Percentiles rank a stretch among this genome's conserved stretches.
These are phyloP conservation scores for Drosophila pseudotakahashii DNA, from an alignment of 2,888 invertebrate species.

Conservation along the genomic window DNA sequence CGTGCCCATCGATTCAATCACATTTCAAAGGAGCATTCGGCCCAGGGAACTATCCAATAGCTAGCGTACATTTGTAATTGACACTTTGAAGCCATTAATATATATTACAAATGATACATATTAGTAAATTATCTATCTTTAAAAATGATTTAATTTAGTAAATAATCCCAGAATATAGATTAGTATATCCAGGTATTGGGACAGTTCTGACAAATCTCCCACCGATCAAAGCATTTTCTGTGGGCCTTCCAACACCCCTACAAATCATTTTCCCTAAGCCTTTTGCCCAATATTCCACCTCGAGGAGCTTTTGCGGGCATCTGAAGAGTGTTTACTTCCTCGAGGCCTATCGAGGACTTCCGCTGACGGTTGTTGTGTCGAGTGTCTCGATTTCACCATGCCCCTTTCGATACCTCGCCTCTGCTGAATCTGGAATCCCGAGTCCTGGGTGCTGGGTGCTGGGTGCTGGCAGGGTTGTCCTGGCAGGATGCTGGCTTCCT, in stretches of 20 bases:
- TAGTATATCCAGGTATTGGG: too few relatives aligned
- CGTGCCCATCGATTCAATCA: not conserved
- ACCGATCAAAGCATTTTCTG: not conserved
- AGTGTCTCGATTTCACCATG: conserved; percentile 11
- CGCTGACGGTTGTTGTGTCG: conserved; percentile 47
- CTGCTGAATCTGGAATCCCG: not conserved
- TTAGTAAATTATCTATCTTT: too few relatives aligned
- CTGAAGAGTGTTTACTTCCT: conserved; percentile 74
- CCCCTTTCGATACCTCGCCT: too few relatives aligned
- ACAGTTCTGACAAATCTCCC: too few relatives aligned
- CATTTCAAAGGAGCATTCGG: not conserved
- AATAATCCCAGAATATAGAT: too few relatives aligned
- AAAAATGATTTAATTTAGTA: too few relatives aligned
- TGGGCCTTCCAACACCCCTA: not conserved
- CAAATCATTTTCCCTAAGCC: not conserved
- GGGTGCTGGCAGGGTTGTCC: conserved; percentile 17
- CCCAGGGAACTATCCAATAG: too few relatives aligned
- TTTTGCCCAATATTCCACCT: conserved; percentile 5
- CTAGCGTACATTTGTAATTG: too few relatives aligned
- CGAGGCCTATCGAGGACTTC: conserved; percentile 73
- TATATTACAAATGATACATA: too few relatives aligned
- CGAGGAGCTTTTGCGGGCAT: conserved; percentile 9
- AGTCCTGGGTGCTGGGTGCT: conserved; percentile 4
- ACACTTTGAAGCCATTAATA: too few relatives aligned
- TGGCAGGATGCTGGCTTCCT: conserved; percentile 42